Conservation (phyloP, 2,888 invertebrate species). For the Amphipoea oculea region DNA sequence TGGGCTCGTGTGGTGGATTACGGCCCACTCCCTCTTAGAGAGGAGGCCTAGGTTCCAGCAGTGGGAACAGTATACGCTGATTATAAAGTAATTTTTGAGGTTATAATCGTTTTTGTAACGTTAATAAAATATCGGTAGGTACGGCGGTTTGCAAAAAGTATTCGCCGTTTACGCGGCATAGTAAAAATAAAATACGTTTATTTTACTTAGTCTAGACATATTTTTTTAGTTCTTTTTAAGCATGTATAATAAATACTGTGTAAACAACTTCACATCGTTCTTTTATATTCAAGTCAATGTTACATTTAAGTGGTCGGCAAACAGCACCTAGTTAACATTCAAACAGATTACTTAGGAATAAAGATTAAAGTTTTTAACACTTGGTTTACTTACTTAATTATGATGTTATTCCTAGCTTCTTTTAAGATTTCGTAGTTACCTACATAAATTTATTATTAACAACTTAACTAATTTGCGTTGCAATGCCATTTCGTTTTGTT, state of each 20-base stretch:
- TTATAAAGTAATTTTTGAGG: slow-evolving; percentile 45
- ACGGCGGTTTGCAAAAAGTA: slow-evolving; percentile 28
- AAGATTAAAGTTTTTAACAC: slow-evolving; percentile 46
- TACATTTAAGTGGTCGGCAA: slow-evolving; percentile 58
- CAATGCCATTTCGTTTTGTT: too few species aligned
- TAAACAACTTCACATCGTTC: slow-evolving; percentile 52
- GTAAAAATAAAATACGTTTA: slow-evolving; percentile 55
- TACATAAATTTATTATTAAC: background rate
- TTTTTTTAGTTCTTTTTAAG: slow-evolving; percentile 49
- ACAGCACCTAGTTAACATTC: slow-evolving; percentile 46
- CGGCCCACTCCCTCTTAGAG: background rate
- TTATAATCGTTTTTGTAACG: slow-evolving; percentile 37
- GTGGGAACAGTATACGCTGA: background rate
- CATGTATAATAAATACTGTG: slow-evolving; percentile 47
- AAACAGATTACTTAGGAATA: slow-evolving; percentile 36
- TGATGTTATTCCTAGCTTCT: slow-evolving; percentile 14
- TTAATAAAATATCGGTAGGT: slow-evolving; percentile 22
- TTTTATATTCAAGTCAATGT: slow-evolving; percentile 48
- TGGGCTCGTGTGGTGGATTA: background rate
- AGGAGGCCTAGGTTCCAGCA: background rate
- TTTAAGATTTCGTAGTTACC: background rate
- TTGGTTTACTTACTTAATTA: slow-evolving; percentile 31
- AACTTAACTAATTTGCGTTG: too few species aligned
- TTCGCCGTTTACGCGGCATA: slow-evolving; percentile 38
- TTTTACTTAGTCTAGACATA: slow-evolving; percentile 64